These are phyloP conservation scores for Toxotes jaculatrix DNA, from an alignment of 2,113 vertebrate genomes.

Conservation along the genomic window DNA sequence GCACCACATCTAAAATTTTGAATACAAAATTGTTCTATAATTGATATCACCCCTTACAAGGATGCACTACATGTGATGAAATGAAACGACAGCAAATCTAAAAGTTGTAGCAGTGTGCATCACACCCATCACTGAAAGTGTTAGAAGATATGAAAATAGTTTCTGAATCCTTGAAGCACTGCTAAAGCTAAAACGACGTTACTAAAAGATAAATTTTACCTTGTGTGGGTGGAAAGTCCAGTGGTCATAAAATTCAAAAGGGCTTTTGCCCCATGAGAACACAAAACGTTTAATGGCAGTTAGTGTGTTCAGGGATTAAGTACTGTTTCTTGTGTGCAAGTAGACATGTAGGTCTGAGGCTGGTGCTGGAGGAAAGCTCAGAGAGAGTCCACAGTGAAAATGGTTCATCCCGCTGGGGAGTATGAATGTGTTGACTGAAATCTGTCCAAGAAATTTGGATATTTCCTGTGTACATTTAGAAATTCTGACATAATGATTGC, in stretches of 20 bases:
- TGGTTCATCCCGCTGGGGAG: too few relatives aligned
- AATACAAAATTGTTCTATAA: neutral
- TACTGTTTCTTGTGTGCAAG: neutral
- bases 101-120: too few relatives aligned
- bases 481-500: neutral
- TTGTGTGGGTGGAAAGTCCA: neutral
- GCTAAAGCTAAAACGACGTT: too few relatives aligned
- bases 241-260: neutral
- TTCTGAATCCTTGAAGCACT: too few relatives aligned
- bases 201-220: neutral
- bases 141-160: too few relatives aligned
- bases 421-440: neutral
- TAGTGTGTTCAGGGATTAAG: neutral
- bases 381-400: too few relatives aligned
- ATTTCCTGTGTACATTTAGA: neutral
- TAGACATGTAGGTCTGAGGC: neutral
- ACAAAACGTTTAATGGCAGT: neutral
- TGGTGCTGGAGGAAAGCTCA: neutral
- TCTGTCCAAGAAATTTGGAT: neutral
- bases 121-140: too few relatives aligned
- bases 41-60: too few relatives aligned
- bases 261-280: neutral
- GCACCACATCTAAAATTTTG: neutral
- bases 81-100: too few relatives aligned
- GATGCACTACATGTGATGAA: too few relatives aligned